Evolutionary conservation across 1,140 invertebrate genomes (phyloP).

Genomic region (Hylyphantes graminicola): DNA sequence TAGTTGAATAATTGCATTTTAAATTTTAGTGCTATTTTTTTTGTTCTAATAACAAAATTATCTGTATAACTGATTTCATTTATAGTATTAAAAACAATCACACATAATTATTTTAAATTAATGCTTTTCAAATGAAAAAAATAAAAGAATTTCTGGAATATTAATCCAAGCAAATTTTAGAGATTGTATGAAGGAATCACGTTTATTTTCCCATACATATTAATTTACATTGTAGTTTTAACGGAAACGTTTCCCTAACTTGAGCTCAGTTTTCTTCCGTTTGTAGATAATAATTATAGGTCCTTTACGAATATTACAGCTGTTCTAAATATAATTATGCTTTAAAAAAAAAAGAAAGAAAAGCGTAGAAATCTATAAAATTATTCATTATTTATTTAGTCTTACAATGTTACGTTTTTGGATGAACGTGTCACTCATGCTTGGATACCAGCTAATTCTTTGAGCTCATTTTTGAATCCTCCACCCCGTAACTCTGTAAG

Average conservation of each 20-base stretch:
- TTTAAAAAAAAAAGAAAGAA: background rate
- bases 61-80: no score
- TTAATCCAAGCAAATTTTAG: no score
- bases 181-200: no score
- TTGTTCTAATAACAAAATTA: no score
- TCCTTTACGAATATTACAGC: background rate
- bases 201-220: no score
- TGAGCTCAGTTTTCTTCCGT: background rate
- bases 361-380: background rate
- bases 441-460: slow-evolving; percentile 68
- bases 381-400: slow-evolving; percentile 30
- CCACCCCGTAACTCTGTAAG: background rate
- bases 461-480: slow-evolving; percentile 12
- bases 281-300: background rate
- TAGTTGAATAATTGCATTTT: background rate
- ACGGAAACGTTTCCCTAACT: no score
- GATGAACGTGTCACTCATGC: slow-evolving; percentile 69
- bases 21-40: no score
- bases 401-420: slow-evolving; percentile 76
- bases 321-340: background rate
- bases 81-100: no score
- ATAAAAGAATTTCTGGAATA: no score
- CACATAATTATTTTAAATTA: no score
- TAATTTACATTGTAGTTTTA: no score
- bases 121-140: no score